Evolutionary conservation across 30 jellyfish, hydroid and myxozoan genomes (phyloP).

Genomic region (Clytia hemisphaerica): DNA sequence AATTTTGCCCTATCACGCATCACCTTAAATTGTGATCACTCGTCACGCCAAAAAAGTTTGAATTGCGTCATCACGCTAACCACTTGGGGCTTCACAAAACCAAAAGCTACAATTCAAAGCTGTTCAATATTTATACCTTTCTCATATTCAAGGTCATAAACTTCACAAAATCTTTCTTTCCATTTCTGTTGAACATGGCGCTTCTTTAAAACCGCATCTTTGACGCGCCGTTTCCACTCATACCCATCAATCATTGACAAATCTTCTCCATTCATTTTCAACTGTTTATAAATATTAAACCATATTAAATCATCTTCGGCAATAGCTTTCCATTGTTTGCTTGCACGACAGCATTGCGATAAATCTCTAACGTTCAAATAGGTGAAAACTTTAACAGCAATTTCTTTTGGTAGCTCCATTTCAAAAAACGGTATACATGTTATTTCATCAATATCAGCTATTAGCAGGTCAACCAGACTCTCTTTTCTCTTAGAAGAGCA

Average conservation of each 20-base stretch:
- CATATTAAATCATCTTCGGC: slow-evolving; percentile 80
- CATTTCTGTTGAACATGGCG: slow-evolving; percentile 39
- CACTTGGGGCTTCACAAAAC: too few relatives aligned
- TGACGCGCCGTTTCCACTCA: slow-evolving; percentile 51
- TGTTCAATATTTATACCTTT: slow-evolving; percentile 35
- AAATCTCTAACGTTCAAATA: slow-evolving; percentile 43
- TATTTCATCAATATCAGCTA: slow-evolving; percentile 72
- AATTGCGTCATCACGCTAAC: too few relatives aligned
- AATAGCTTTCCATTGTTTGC: slow-evolving; percentile 47
- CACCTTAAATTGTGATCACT: too few relatives aligned
- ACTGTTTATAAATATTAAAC: slow-evolving; percentile 29
- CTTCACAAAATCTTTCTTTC: slow-evolving; percentile 64
- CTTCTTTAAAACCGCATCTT: slow-evolving; percentile 9
- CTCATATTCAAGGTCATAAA: slow-evolving; percentile 58
- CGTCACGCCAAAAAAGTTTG: too few relatives aligned
- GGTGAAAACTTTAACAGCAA: slow-evolving; percentile 50
- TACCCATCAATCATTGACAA: slow-evolving; percentile 29
- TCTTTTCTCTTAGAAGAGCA: too few relatives aligned
- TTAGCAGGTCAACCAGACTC: slow-evolving; percentile 44
- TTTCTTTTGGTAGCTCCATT: slow-evolving; percentile 73
- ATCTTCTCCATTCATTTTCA: slow-evolving; percentile 19
- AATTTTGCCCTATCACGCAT: too few relatives aligned
- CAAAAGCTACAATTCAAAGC: too few relatives aligned
- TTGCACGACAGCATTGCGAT: slow-evolving; percentile 54
- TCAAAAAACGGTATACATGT: slow-evolving; percentile 70